These are phyloP conservation scores for Agonum fuliginosum DNA, from an alignment of 2,888 invertebrate genomes.

Conservation along the genomic window DNA sequence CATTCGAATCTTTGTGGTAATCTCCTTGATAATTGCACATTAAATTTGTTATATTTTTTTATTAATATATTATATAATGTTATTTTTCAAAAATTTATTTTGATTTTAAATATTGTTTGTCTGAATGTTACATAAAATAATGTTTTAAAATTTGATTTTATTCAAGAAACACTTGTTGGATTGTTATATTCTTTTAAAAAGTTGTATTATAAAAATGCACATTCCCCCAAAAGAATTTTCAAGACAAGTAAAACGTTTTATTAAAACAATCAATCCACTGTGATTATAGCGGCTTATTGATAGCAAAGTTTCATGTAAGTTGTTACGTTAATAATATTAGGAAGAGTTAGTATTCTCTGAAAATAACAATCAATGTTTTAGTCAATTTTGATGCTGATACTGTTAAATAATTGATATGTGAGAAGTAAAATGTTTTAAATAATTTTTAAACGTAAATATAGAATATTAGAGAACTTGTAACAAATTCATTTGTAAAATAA, in stretches of 20 bases:
- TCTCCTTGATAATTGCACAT: slow-evolving; percentile 66
- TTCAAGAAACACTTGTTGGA: slow-evolving; percentile 16
- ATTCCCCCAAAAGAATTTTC: slow-evolving; percentile 49
- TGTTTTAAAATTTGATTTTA: slow-evolving; percentile 4
- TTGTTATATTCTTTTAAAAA: slow-evolving; percentile 17
- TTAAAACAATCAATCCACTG: slow-evolving; percentile 54
- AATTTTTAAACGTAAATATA: slow-evolving; percentile 48
- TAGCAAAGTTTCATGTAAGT: slow-evolving; percentile 36
- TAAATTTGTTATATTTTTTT: slow-evolving; percentile 21
- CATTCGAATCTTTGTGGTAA: slow-evolving; percentile 80
- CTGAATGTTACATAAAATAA: slow-evolving; percentile 9
- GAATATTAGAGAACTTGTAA: slow-evolving; percentile 39
- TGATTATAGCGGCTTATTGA: slow-evolving; percentile 50
- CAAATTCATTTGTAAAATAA: slow-evolving; percentile 14
- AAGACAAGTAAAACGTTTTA: slow-evolving; percentile 30
- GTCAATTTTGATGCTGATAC: slow-evolving; percentile 49
- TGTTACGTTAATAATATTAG: slow-evolving; percentile 24
- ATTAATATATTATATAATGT: slow-evolving; percentile 13
- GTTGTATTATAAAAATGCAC: slow-evolving; percentile 33
- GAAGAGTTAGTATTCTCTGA: slow-evolving; percentile 18
- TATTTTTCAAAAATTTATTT: neutral
- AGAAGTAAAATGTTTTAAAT: slow-evolving; percentile 38
- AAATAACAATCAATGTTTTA: slow-evolving; percentile 50
- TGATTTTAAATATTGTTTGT: neutral
- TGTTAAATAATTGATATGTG: slow-evolving; percentile 29